These are phyloP conservation scores for Isotomurus palustris DNA, from an alignment of 2,888 invertebrate genomes.

Conservation along the genomic window DNA sequence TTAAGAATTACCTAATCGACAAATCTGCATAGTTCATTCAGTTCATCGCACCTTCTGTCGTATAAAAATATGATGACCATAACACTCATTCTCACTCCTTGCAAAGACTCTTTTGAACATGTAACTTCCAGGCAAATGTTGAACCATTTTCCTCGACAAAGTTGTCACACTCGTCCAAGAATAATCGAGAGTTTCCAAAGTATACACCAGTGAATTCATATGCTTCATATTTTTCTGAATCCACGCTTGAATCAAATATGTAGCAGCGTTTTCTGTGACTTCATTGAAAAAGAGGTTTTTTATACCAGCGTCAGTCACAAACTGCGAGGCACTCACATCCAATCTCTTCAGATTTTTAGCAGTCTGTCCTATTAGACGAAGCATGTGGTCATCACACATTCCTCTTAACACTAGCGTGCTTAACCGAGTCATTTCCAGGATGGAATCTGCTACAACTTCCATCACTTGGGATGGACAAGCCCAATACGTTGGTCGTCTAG, in stretches of 20 bases:
- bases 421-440: slow-evolving; percentile 12
- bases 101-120: slow-evolving; percentile 27
- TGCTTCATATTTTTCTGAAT: slow-evolving; percentile 29
- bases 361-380: slow-evolving; percentile 26
- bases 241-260: slow-evolving; percentile 34
- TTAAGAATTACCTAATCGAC: neutral
- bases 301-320: slow-evolving; percentile 34
- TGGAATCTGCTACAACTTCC: slow-evolving; percentile 8
- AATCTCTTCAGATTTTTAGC: slow-evolving; percentile 18
- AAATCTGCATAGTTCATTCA: neutral
- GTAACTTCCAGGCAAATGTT: slow-evolving; percentile 29
- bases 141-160: slow-evolving; percentile 29
- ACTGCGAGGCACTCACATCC: slow-evolving; percentile 36
- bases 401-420: slow-evolving; percentile 28
- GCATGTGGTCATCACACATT: slow-evolving; percentile 31
- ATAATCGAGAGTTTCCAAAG: slow-evolving; percentile 27
- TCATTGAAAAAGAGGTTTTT: slow-evolving; percentile 27
- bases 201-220: slow-evolving; percentile 27
- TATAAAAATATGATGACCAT: slow-evolving; percentile 38
- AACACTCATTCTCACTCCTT: slow-evolving; percentile 16
- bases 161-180: slow-evolving; percentile 33
- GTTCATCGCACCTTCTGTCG: slow-evolving; percentile 15
- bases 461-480: slow-evolving; percentile 7
- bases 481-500: slow-evolving; percentile 7
- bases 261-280: slow-evolving; percentile 18